These are phyloP conservation scores for Artibeus lituratus DNA, from an alignment of 2,797 vertebrate genomes.

Conservation along the genomic window DNA sequence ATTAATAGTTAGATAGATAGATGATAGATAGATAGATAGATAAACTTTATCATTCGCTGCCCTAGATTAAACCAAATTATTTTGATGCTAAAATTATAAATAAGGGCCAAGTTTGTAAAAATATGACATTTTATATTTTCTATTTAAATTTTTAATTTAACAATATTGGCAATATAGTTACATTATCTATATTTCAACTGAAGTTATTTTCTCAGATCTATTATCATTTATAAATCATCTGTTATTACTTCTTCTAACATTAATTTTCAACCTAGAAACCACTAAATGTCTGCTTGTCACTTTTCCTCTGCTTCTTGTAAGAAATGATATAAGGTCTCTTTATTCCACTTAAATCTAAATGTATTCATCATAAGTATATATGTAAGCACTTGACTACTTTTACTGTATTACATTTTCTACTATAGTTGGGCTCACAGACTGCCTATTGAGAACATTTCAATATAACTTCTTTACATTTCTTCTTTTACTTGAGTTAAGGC, in stretches of 20 bases:
- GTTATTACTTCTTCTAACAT: not conserved
- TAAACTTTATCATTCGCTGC: not conserved
- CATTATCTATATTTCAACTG: not conserved
- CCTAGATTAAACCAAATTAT: not conserved
- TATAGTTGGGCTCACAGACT: not conserved
- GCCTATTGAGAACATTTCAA: not conserved
- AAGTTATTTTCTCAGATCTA: not conserved
- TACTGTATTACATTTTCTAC: not conserved
- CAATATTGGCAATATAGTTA: not conserved
- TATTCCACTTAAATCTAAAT: constrained; percentile 6
- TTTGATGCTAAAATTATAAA: not conserved
- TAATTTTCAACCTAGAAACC: not conserved
- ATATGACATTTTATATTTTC: not conserved
- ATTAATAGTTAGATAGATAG: not conserved
- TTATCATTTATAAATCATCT: not conserved
- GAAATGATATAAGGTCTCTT: not conserved
- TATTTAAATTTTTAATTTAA: not conserved
- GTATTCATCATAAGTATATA: not conserved
- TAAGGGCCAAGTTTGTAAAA: not conserved
- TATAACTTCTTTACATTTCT: not conserved
- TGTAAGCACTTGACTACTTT: not conserved
- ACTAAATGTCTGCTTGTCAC: not conserved
- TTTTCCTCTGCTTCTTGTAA: not conserved
- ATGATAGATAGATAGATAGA: not conserved
- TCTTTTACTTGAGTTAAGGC: not conserved